Evolutionary conservation across 2,113 vertebrate genomes (phyloP).

Genomic region (Leptocoma aspasia): DNA sequence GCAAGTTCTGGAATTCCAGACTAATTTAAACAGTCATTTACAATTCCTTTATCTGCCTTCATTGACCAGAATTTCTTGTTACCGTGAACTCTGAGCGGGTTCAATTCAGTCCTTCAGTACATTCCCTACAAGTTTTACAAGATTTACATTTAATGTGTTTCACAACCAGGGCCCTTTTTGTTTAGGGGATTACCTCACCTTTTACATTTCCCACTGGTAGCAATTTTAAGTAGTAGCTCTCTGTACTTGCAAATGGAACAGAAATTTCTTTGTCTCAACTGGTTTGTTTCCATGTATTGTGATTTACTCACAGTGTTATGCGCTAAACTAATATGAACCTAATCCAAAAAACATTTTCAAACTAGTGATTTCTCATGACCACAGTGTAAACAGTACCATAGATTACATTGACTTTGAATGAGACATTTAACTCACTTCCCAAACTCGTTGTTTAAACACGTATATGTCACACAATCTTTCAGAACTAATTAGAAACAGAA

Average conservation of each 20-base stretch:
- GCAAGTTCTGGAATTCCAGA: not conserved
- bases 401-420: not conserved
- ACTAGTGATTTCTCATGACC: not conserved
- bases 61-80: conserved; percentile 13
- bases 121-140: not conserved
- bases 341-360: not conserved
- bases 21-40: not conserved
- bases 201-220: conserved; percentile 16
- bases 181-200: conserved; percentile 43
- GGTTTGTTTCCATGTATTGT: not conserved
- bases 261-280: not conserved
- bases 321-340: not conserved
- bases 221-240: conserved; percentile 7
- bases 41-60: not conserved
- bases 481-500: conserved; percentile 41
- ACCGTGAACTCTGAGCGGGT: not conserved
- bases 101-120: not conserved
- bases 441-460: not conserved
- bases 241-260: conserved; percentile 4
- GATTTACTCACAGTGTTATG: not conserved
- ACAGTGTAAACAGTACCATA: not conserved
- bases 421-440: not conserved
- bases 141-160: conserved; percentile 19
- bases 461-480: not conserved
- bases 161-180: not conserved